Conservation (phyloP, 2,888 invertebrate genomes). For the Heterodera filipjevi region DNA sequence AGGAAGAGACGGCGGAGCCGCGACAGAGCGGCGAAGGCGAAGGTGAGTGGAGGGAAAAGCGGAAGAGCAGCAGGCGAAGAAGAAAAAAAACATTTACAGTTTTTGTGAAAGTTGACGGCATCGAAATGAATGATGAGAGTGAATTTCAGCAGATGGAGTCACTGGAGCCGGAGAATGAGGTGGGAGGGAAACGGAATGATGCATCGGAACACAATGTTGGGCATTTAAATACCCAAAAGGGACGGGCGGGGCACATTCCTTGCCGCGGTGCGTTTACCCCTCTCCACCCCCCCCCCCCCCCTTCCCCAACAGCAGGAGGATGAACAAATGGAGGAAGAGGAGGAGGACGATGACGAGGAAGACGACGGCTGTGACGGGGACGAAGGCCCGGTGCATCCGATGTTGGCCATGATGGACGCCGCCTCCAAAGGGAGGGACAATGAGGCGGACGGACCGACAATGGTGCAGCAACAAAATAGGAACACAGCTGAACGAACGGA, state of each 20-base stretch:
- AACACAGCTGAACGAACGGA: neutral
- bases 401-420: slow-evolving; percentile 8
- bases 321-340: slow-evolving; percentile 10
- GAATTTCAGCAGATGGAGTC: neutral
- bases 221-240: no score
- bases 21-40: neutral
- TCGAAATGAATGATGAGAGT: neutral
- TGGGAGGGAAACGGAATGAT: neutral
- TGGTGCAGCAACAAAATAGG: neutral
- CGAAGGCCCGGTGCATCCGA: slow-evolving; percentile 8
- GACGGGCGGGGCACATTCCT: no score
- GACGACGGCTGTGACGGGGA: neutral
- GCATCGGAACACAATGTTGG: neutral
- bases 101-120: neutral
- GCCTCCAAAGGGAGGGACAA: neutral
- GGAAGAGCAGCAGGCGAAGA: no score
- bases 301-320: neutral
- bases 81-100: neutral
- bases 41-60: no score
- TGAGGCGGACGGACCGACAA: neutral
- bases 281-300: neutral
- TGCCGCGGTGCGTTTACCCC: neutral
- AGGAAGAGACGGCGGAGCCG: neutral
- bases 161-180: neutral
- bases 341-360: slow-evolving; percentile 1